These are phyloP conservation scores for Cynodonichthys magdalenae DNA, from an alignment of 2,797 vertebrate species.

Conservation along the genomic window DNA sequence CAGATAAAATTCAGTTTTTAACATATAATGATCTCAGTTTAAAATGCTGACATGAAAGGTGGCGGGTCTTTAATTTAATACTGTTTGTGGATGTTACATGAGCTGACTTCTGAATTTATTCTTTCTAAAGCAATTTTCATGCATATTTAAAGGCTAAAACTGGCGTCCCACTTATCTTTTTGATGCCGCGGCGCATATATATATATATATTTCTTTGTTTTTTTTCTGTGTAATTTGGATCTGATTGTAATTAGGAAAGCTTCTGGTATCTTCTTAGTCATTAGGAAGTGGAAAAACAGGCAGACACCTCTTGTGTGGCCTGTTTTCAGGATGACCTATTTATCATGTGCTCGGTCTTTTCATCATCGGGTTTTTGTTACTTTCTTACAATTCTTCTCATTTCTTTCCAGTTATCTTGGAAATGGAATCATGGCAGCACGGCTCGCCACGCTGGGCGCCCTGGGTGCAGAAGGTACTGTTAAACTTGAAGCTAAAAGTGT, in stretches of 20 bases:
- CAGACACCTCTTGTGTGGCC: conserved; percentile 33
- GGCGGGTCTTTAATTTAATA: too few relatives aligned
- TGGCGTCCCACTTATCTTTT: background rate
- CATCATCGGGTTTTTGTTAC: background rate
- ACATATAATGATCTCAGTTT: too few relatives aligned
- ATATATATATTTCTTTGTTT: background rate
- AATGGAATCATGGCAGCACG: conserved; percentile 94
- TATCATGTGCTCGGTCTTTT: conserved; percentile 10
- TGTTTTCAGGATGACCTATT: conserved; percentile 29
- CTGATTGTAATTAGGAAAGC: conserved; percentile 14
- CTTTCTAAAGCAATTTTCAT: too few relatives aligned
- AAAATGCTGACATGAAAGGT: too few relatives aligned
- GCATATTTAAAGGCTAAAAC: background rate
- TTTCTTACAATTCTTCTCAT: conserved; percentile 16
- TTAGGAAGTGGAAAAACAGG: conserved; percentile 11
- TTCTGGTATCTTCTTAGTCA: conserved; percentile 21
- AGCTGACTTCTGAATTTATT: too few relatives aligned
- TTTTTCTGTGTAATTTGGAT: conserved; percentile 10
- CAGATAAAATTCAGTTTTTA: too few relatives aligned
- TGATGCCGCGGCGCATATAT: background rate
- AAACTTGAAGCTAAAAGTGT: conserved; percentile 9
- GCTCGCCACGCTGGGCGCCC: conserved; percentile 87
- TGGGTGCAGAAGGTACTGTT: conserved; percentile 85
- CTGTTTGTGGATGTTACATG: too few relatives aligned
- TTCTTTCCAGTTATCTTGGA: conserved; percentile 89